phyloP scores from a whole-genome alignment of 2,113 vertebrate species.

The Crotalus viridis region DNA sequence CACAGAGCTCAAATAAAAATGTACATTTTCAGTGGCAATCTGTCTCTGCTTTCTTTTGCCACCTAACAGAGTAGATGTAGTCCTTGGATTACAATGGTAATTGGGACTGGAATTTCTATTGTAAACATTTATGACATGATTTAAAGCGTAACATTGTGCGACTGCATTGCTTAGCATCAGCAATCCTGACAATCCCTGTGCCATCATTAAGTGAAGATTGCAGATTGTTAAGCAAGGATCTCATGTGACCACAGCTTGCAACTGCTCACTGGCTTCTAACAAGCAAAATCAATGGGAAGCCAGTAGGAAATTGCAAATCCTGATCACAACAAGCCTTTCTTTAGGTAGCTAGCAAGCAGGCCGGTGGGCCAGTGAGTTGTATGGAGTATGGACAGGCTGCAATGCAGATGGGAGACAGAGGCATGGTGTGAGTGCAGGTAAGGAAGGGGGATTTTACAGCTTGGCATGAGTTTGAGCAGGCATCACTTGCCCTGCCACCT shows the following conservation, averaged over 20 bases:
- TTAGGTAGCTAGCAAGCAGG: no score
- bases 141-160: neutral
- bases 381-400: no score
- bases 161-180: neutral
- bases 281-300: neutral
- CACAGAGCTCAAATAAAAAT: constrained; percentile 15
- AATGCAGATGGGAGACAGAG: no score
- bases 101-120: neutral
- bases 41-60: neutral
- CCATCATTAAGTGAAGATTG: neutral
- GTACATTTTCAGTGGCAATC: neutral
- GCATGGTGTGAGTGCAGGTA: no score
- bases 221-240: neutral
- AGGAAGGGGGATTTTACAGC: no score
- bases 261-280: neutral
- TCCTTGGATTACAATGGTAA: neutral
- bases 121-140: neutral
- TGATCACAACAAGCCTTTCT: no score
- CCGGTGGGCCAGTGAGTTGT: no score
- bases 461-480: no score
- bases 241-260: neutral
- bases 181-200: neutral
- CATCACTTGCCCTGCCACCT: no score
- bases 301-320: neutral
- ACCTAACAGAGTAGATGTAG: neutral